phyloP scores from a whole-genome alignment of 2,888 invertebrate genomes.

The Acrobasis suavella region DNA sequence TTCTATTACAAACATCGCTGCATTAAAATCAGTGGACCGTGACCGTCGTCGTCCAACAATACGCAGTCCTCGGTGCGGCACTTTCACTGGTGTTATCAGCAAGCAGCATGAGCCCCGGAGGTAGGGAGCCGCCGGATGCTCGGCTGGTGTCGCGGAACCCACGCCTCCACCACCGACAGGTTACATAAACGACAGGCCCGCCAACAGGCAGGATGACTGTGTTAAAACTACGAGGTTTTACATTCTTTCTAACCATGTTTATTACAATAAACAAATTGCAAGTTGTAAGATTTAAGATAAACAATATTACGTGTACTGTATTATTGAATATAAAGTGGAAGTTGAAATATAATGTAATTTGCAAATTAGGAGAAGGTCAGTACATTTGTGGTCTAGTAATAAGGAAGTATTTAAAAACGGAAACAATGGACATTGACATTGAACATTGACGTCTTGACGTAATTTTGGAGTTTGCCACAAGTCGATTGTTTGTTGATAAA shows the following conservation, averaged over 20 bases:
- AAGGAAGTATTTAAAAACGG: slow-evolving; percentile 31
- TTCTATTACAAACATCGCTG: slow-evolving; percentile 59
- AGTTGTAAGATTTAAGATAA: slow-evolving; percentile 15
- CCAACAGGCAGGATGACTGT: slow-evolving; percentile 34
- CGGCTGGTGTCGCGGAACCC: slow-evolving; percentile 32
- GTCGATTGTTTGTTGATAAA: neutral
- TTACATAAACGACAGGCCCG: slow-evolving; percentile 35
- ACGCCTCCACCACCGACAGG: slow-evolving; percentile 28
- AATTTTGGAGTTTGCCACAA: slow-evolving; percentile 12
- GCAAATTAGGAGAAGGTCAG: slow-evolving; percentile 28
- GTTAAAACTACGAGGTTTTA: slow-evolving; percentile 25
- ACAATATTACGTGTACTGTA: neutral
- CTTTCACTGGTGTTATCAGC: slow-evolving; percentile 64
- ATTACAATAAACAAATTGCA: slow-evolving; percentile 15
- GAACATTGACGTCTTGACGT: slow-evolving; percentile 21
- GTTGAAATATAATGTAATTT: neutral
- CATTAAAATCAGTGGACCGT: slow-evolving; percentile 68
- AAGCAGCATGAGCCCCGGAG: slow-evolving; percentile 38
- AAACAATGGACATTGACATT: slow-evolving; percentile 27
- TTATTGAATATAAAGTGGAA: neutral
- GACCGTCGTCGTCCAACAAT: slow-evolving; percentile 63
- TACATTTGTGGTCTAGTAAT: slow-evolving; percentile 30
- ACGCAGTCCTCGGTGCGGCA: slow-evolving; percentile 45
- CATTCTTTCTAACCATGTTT: slow-evolving; percentile 30
- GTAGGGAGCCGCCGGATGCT: slow-evolving; percentile 35